Percentiles rank a stretch among this genome's conserved stretches.
phyloP scores from a whole-genome alignment of 1,140 invertebrate species.

The Apocrypta bakeri region DNA sequence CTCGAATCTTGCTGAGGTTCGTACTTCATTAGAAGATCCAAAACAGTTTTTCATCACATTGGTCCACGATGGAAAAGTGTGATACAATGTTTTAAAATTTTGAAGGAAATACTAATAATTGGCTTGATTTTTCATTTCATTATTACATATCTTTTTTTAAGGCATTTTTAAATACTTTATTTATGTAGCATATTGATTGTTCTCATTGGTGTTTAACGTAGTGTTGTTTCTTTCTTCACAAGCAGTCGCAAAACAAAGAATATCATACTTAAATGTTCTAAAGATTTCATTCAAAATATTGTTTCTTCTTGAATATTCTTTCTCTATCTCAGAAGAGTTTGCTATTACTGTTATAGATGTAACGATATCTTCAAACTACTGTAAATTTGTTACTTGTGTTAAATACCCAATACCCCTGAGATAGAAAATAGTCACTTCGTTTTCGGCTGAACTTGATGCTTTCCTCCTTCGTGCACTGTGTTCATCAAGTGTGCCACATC shows the following conservation, averaged over 20 bases:
- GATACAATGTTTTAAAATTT: slow-evolving; percentile 3
- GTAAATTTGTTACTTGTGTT: neutral
- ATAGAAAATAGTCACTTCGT: neutral
- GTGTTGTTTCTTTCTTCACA: neutral
- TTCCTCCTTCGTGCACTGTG: neutral
- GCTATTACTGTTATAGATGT: neutral
- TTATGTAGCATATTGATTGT: neutral
- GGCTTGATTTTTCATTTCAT: neutral
- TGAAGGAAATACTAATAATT: neutral
- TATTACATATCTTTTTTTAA: neutral
- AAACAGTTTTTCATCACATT: neutral
- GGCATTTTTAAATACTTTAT: neutral
- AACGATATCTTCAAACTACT: neutral
- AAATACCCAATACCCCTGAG: neutral
- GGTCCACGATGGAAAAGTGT: slow-evolving; percentile 4
- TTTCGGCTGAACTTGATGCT: neutral
- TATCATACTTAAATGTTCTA: neutral
- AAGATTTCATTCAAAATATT: neutral
- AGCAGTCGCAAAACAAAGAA: too few species aligned
- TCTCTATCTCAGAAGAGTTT: neutral
- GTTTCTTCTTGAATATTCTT: neutral
- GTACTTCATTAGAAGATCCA: neutral
- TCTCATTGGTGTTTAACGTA: neutral
- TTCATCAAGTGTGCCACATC: neutral
- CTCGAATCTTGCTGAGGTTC: slow-evolving; percentile 2